Conservation (phyloP, 2,797 vertebrate genomes). For the Avahi laniger region DNA sequence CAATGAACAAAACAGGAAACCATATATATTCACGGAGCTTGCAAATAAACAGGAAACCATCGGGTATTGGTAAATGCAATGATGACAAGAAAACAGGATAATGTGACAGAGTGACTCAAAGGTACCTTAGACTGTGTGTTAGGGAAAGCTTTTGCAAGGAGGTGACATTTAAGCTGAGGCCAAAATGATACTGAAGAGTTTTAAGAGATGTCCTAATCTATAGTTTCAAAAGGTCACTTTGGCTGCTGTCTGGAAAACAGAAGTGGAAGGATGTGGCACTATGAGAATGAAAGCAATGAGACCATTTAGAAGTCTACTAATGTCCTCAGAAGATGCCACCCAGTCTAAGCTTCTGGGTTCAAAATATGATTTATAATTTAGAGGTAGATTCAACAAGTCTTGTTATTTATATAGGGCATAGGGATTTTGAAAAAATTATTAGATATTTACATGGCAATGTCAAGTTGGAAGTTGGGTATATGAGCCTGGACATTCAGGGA, state of each 20-base stretch:
- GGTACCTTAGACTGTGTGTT: not conserved
- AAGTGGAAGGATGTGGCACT: not conserved
- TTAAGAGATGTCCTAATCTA: not conserved
- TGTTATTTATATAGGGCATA: not conserved
- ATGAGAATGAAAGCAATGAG: not conserved
- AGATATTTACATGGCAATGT: not conserved
- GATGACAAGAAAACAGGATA: not conserved
- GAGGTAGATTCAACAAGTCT: not conserved
- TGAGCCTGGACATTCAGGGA: not conserved
- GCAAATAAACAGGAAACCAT: not conserved
- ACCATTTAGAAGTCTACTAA: not conserved
- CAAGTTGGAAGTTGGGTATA: not conserved
- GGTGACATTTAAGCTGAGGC: not conserved
- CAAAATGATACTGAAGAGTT: not conserved
- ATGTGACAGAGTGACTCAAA: not conserved
- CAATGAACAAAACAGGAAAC: not conserved
- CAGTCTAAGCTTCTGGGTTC: not conserved
- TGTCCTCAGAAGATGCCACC: not conserved
- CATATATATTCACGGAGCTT: not conserved
- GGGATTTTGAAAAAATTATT: conserved; percentile 16
- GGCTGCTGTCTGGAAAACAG: not conserved
- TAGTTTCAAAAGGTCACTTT: conserved; percentile 31
- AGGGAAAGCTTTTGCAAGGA: not conserved
- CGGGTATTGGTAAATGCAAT: not conserved
- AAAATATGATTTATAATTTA: not conserved